Evolutionary conservation across 2,888 invertebrate species (phyloP).

Genomic region (Anaspis maculata): DNA sequence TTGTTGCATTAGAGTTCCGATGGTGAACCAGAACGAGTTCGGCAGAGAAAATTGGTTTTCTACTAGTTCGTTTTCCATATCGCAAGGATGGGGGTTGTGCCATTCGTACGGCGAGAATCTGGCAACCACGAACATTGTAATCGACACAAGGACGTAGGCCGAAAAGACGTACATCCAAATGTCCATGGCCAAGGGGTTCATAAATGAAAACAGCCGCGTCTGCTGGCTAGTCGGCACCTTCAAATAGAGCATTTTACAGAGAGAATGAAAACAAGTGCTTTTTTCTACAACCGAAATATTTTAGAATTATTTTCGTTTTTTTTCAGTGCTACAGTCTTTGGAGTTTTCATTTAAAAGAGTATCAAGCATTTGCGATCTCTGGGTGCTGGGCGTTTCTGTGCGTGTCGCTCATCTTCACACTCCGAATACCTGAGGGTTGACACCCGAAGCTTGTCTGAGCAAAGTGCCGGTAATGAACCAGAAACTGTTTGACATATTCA

Average conservation of each 20-base stretch:
- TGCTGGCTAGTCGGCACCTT: constrained; percentile 64
- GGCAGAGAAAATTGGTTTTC: constrained; percentile 77
- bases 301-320: too few relatives aligned
- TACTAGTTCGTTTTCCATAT: constrained; percentile 48
- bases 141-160: constrained; percentile 70
- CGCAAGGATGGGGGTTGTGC: constrained; percentile 65
- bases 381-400: too few relatives aligned
- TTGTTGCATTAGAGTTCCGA: constrained; percentile 84
- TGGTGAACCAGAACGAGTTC: constrained; percentile 83
- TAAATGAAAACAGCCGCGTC: constrained; percentile 72
- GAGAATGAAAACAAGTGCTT: constrained; percentile 1
- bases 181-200: constrained; percentile 77
- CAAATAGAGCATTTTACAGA: too few relatives aligned
- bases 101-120: constrained; percentile 75
- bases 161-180: constrained; percentile 80
- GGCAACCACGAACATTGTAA: constrained; percentile 72
- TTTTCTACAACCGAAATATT: background rate
- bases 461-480: constrained; percentile 62
- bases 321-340: too few relatives aligned
- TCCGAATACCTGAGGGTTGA: constrained; percentile 51
- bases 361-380: too few relatives aligned
- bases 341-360: too few relatives aligned
- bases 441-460: constrained; percentile 53
- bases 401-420: too few relatives aligned
- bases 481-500: constrained; percentile 55